These are phyloP conservation scores for Caenorhabditis elegans DNA, from an alignment of 1,140 invertebrate genomes.

Conservation along the genomic window DNA sequence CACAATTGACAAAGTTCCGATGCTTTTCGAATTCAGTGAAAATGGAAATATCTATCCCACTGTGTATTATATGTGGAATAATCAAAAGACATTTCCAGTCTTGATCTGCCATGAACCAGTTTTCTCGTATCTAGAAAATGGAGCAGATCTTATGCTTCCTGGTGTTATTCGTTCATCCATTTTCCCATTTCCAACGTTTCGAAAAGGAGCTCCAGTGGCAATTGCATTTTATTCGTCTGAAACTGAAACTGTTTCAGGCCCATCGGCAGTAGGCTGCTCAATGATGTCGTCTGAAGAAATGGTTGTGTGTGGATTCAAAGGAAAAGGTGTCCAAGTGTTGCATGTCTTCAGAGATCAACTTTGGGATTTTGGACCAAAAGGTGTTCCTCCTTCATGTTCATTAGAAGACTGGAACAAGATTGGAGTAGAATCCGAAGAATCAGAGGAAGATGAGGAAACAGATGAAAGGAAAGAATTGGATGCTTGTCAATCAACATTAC, in stretches of 20 bases:
- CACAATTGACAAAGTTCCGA: constrained; percentile 45
- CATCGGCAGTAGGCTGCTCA: constrained; percentile 44
- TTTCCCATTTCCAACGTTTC: neutral
- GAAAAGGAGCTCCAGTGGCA: neutral
- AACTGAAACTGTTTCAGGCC: constrained; percentile 23
- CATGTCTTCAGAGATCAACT: constrained; percentile 32
- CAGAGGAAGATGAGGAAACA: neutral
- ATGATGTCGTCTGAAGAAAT: constrained; percentile 50
- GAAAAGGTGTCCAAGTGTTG: constrained; percentile 48
- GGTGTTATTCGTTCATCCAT: neutral
- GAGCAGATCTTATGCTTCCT: constrained; percentile 51
- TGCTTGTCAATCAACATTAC: too few species aligned
- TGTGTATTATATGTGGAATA: constrained; percentile 45
- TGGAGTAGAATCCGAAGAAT: neutral
- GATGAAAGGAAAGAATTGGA: neutral
- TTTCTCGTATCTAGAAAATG: constrained; percentile 44
- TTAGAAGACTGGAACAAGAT: neutral
- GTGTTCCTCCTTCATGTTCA: neutral
- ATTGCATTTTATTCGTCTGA: neutral
- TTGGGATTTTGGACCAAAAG: neutral
- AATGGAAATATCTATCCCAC: constrained; percentile 30
- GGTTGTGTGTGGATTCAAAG: constrained; percentile 24
- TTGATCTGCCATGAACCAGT: constrained; percentile 42
- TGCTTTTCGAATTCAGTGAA: constrained; percentile 49
- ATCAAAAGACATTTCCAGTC: constrained; percentile 18